Evolutionary conservation across 2,113 vertebrate species (phyloP).

Genomic region (Picathartes gymnocephalus): DNA sequence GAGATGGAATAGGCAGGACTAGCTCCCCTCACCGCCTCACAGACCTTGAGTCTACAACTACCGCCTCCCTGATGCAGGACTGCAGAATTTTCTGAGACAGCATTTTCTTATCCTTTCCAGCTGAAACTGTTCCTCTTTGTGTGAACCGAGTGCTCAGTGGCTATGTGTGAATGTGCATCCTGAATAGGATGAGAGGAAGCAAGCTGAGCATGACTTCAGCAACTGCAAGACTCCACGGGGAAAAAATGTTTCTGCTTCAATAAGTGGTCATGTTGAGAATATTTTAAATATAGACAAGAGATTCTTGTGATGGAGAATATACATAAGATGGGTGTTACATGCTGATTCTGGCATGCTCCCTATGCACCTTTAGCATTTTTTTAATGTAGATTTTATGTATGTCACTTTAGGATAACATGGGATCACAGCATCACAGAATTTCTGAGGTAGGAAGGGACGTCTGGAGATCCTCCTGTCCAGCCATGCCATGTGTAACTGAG

Average conservation of each 20-base stretch:
- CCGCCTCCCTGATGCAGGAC: neutral
- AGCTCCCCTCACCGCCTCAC: neutral
- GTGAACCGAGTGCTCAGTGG: neutral
- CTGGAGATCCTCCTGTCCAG: neutral
- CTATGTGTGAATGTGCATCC: neutral
- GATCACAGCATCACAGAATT: neutral
- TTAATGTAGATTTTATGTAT: neutral
- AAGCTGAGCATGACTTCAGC: neutral
- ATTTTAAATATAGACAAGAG: neutral
- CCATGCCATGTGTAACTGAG: accelerated
- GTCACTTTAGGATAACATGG: neutral
- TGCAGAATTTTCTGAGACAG: neutral
- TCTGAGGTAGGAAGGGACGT: neutral
- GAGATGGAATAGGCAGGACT: neutral
- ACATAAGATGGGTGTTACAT: neutral
- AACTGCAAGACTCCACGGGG: neutral
- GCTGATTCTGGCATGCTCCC: neutral
- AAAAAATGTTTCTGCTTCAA: neutral
- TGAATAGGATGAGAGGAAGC: neutral
- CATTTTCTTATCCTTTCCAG: neutral
- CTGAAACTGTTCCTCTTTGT: neutral
- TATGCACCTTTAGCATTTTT: neutral
- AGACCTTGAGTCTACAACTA: neutral
- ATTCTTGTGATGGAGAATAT: neutral
- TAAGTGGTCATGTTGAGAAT: neutral